phyloP scores from a whole-genome alignment of 2,797 vertebrate genomes.

The Tapirus indicus region DNA sequence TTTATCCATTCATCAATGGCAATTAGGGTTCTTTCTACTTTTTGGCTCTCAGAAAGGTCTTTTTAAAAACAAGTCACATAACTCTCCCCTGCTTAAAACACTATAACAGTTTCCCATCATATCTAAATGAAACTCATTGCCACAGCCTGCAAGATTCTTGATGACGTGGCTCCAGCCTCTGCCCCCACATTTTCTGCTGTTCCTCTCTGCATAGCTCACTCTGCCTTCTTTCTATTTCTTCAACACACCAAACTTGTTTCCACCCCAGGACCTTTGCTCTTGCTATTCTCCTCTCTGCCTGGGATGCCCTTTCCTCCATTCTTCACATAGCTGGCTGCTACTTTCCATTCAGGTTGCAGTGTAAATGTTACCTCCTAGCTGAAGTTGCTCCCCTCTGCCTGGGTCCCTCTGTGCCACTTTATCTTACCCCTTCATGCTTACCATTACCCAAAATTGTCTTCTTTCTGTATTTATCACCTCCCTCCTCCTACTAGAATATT shows the following conservation, averaged over 20 bases:
- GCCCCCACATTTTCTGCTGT: neutral
- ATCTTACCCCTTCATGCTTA: neutral
- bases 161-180: neutral
- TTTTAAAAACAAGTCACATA: neutral
- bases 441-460: neutral
- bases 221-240: neutral
- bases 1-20: neutral
- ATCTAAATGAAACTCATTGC: no score
- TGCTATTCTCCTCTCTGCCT: fast-evolving
- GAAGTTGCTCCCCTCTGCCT: neutral
- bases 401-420: neutral
- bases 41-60: neutral
- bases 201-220: neutral
- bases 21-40: neutral
- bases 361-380: neutral
- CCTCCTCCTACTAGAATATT: neutral
- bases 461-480: neutral
- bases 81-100: neutral
- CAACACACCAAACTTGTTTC: neutral
- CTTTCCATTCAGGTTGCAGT: fast-evolving
- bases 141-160: neutral
- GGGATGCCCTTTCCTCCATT: neutral
- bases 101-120: neutral
- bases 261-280: neutral
- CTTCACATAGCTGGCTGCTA: neutral